Conservation (phyloP, 2,888 invertebrate species). For the Ferrisia virgata region DNA sequence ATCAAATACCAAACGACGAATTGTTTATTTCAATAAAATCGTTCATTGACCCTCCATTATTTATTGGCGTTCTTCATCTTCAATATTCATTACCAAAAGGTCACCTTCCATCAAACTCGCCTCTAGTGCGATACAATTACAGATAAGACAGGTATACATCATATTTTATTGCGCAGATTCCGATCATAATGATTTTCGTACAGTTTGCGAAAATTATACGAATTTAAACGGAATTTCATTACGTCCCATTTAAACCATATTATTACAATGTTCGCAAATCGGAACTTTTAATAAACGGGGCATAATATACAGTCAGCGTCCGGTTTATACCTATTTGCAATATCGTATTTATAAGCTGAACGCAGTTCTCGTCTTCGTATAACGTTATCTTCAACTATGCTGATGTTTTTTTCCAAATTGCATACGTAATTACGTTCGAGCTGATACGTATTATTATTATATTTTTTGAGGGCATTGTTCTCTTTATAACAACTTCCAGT, state of each 20-base stretch:
- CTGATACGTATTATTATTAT: background rate
- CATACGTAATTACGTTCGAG: background rate
- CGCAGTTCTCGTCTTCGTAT: background rate
- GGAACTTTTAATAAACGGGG: background rate
- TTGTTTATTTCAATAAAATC: constrained; percentile 14
- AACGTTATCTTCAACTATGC: background rate
- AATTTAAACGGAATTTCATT: background rate
- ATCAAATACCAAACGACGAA: too few relatives aligned
- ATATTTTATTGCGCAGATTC: constrained; percentile 7
- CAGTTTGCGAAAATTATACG: background rate
- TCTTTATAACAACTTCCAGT: background rate
- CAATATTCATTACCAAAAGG: constrained; percentile 6
- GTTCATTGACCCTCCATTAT: background rate
- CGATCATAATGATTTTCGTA: background rate
- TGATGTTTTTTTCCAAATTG: background rate
- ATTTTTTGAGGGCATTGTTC: background rate
- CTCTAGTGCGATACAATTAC: background rate
- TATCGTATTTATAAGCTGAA: background rate
- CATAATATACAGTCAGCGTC: background rate
- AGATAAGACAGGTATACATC: background rate
- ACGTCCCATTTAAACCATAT: background rate
- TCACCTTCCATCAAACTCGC: background rate
- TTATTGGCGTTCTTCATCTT: background rate
- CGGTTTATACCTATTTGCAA: background rate
- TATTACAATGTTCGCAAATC: background rate